Percentiles rank a stretch among this genome's conserved stretches.
Evolutionary conservation across 1,140 invertebrate genomes (phyloP).

Genomic region (Hypsibius dujardini): DNA sequence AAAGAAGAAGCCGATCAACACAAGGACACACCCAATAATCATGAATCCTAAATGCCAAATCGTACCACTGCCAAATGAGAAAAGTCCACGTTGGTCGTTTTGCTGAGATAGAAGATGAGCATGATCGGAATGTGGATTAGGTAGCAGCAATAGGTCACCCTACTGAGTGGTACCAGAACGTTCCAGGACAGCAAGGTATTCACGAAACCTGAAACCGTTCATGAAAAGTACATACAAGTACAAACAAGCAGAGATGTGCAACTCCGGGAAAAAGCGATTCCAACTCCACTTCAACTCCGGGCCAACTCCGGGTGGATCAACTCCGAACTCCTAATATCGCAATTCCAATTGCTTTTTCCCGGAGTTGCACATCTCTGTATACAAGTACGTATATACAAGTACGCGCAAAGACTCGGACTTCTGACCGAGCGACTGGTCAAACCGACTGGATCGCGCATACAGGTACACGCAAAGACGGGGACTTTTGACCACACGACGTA

Average conservation of each 20-base stretch:
- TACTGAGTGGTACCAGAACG: slow-evolving; percentile 59
- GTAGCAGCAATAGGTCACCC: slow-evolving; percentile 74
- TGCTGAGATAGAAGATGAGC: slow-evolving; percentile 2
- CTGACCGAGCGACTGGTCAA: too few species aligned
- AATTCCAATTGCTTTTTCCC: too few species aligned
- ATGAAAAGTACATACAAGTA: background rate
- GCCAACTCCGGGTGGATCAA: too few species aligned
- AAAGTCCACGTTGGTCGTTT: background rate
- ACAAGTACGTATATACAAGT: too few species aligned
- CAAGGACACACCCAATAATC: background rate
- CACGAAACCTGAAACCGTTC: slow-evolving; percentile 40
- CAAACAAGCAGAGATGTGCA: slow-evolving; percentile 9
- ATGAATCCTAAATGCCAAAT: background rate
- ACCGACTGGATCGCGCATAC: background rate
- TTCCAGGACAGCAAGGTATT: slow-evolving; percentile 55
- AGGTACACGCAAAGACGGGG: slow-evolving; percentile 19
- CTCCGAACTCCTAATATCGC: too few species aligned
- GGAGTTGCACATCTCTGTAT: too few species aligned
- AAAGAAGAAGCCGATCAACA: slow-evolving; percentile 3
- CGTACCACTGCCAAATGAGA: background rate
- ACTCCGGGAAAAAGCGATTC: slow-evolving; percentile 21
- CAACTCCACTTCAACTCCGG: background rate
- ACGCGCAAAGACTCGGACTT: too few species aligned
- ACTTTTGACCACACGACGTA: background rate
- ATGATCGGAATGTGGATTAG: slow-evolving; percentile 48